Conservation (phyloP, 2,113 vertebrate genomes). For the Cromileptes altivelis region DNA sequence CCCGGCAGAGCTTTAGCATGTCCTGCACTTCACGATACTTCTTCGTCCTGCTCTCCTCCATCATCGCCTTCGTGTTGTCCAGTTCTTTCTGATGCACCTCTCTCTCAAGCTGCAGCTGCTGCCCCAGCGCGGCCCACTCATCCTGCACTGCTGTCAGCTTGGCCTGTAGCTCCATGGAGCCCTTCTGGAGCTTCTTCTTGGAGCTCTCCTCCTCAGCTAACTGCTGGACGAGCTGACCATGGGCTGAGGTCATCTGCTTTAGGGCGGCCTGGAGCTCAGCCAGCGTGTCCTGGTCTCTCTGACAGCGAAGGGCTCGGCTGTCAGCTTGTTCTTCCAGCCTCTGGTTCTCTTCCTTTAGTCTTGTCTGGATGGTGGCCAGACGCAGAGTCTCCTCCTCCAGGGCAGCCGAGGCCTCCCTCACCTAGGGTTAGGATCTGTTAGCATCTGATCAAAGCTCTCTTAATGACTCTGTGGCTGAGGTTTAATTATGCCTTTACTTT, state of each 20-base stretch:
- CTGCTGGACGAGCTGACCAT: conserved; percentile 84
- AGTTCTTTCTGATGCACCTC: conserved; percentile 90
- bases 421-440: conserved; percentile 60
- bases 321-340: conserved; percentile 84
- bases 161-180: conserved; percentile 82
- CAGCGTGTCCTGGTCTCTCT: conserved; percentile 76
- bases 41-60: conserved; percentile 83
- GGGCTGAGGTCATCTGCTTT: conserved; percentile 85
- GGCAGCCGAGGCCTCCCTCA: conserved; percentile 80
- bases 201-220: conserved; percentile 87
- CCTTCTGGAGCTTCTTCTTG: conserved; percentile 85
- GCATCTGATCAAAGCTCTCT: background rate
- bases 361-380: conserved; percentile 81
- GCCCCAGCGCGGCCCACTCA: conserved; percentile 82
- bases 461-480: background rate
- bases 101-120: conserved; percentile 91
- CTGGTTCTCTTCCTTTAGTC: conserved; percentile 87
- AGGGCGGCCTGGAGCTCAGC: conserved; percentile 86
- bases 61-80: conserved; percentile 80
- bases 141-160: conserved; percentile 81
- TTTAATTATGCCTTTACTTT: background rate
- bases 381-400: conserved; percentile 85
- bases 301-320: conserved; percentile 70
- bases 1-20: conserved; percentile 81
- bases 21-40: conserved; percentile 88